Percentiles rank a stretch among this genome's conserved stretches.
These are phyloP conservation scores for Pseudochaenichthys georgianus DNA, from an alignment of 2,797 vertebrate species.

Conservation along the genomic window DNA sequence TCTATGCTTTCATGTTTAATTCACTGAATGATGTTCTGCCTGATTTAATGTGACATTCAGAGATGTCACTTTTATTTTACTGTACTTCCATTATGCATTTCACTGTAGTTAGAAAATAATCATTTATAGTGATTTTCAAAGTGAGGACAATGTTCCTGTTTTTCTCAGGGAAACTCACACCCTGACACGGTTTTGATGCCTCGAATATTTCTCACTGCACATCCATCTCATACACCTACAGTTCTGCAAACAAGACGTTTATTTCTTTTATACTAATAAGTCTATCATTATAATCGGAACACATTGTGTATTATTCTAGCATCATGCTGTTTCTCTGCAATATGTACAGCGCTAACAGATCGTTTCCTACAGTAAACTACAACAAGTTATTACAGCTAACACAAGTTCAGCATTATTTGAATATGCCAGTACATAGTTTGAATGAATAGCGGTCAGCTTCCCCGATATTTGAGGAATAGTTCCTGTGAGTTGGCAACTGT, in stretches of 20 bases:
- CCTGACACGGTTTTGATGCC: constrained; percentile 39
- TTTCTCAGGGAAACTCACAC: constrained; percentile 72
- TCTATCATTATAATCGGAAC: constrained; percentile 3
- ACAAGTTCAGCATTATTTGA: constrained; percentile 33
- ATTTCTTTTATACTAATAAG: constrained; percentile 3
- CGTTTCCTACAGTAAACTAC: constrained; percentile 5
- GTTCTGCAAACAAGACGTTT: constrained; percentile 4
- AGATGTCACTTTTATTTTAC: constrained; percentile 4
- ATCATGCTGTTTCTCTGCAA: constrained; percentile 23
- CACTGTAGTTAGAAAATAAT: constrained; percentile 37
- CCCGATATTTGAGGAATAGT: constrained; percentile 32
- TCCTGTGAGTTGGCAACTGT: constrained; percentile 43
- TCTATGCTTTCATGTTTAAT: constrained; percentile 34
- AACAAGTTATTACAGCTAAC: constrained; percentile 20
- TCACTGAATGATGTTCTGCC: constrained; percentile 39
- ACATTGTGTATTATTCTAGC: constrained; percentile 39
- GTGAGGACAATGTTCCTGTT: constrained; percentile 23
- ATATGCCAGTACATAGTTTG: constrained; percentile 26
- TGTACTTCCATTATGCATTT: constrained; percentile 52
- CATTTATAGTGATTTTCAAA: constrained; percentile 22
- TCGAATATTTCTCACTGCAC: constrained; percentile 26
- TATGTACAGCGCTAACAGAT: constrained; percentile 50
- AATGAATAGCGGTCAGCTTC: constrained; percentile 21
- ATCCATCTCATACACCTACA: background rate
- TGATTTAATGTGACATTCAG: constrained; percentile 29